Conservation (phyloP, 2,113 vertebrate genomes). For the Ophiodon elongatus region DNA sequence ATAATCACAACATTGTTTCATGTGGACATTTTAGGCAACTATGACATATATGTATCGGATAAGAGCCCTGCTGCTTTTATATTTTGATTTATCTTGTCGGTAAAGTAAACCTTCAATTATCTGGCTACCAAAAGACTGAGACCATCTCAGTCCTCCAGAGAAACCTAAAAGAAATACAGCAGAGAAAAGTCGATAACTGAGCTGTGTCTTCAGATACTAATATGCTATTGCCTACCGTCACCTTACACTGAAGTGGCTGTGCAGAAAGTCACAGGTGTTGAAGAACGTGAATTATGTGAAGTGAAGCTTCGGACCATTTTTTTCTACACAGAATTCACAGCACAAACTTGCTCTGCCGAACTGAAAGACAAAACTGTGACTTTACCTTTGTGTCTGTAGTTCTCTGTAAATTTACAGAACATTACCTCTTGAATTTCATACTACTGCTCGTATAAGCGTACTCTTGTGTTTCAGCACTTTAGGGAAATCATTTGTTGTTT, state of each 20-base stretch:
- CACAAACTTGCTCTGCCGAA: slow-evolving; percentile 56
- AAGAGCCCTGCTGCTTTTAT: slow-evolving; percentile 15
- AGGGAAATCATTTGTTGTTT: slow-evolving; percentile 66
- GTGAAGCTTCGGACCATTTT: slow-evolving; percentile 36
- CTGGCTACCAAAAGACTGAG: slow-evolving; percentile 1
- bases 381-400: slow-evolving; percentile 47
- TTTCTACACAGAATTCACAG: slow-evolving; percentile 48
- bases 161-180: background rate
- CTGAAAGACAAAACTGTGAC: slow-evolving; percentile 70
- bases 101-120: slow-evolving; percentile 12
- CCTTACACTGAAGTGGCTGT: slow-evolving; percentile 14
- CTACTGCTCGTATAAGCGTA: slow-evolving; percentile 65
- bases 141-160: background rate
- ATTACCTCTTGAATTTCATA: slow-evolving; percentile 70
- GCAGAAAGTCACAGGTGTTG: slow-evolving; percentile 55
- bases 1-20: slow-evolving; percentile 6
- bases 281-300: slow-evolving; percentile 21
- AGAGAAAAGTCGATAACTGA: slow-evolving; percentile 9
- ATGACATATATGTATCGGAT: slow-evolving; percentile 3
- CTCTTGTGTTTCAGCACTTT: slow-evolving; percentile 80
- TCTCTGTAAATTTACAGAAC: slow-evolving; percentile 54
- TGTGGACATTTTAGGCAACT: slow-evolving; percentile 28
- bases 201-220: slow-evolving; percentile 17
- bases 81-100: slow-evolving; percentile 6
- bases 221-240: slow-evolving; percentile 12